A percentile compares a stretch with the other conserved stretches of the same genome.
These are phyloP conservation scores for Drepana arcuata DNA, from an alignment of 1,140 invertebrate species.

Conservation along the genomic window DNA sequence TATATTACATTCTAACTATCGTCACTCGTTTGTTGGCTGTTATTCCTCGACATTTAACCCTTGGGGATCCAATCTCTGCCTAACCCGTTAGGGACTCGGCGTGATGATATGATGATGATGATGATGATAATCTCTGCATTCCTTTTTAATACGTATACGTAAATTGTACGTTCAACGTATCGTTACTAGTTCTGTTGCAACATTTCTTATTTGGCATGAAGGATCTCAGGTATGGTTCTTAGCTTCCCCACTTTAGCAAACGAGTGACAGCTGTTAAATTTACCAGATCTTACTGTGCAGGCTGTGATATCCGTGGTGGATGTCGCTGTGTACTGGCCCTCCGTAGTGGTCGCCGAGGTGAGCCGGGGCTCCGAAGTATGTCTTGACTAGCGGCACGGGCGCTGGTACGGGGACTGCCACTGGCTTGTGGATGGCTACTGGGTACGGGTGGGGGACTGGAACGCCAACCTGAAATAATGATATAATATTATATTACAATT, in stretches of 20 bases:
- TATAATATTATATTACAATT: too few species aligned
- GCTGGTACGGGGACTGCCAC: constrained; percentile 54
- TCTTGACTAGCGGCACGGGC: constrained; percentile 40
- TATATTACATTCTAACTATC: constrained; percentile 6
- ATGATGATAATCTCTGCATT: too few species aligned
- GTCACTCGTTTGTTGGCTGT: constrained; percentile 16
- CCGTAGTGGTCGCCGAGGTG: not conserved
- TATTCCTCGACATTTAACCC: too few species aligned
- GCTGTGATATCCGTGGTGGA: constrained; percentile 14
- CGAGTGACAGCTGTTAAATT: constrained; percentile 7
- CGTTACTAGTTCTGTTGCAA: too few species aligned
- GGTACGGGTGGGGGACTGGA: constrained; percentile 60
- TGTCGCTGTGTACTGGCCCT: constrained; percentile 9
- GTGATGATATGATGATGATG: too few species aligned
- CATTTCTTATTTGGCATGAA: too few species aligned
- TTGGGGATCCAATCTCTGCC: too few species aligned
- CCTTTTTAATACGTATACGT: too few species aligned
- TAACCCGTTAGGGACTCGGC: too few species aligned
- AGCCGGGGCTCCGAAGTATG: constrained; percentile 19
- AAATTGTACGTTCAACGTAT: too few species aligned
- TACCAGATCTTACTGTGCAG: too few species aligned
- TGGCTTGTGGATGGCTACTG: constrained; percentile 53
- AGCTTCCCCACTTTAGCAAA: constrained; percentile 7
- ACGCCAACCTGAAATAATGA: constrained; percentile 61
- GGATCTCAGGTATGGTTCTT: too few species aligned